Percentiles rank a stretch among this genome's conserved stretches.
These are phyloP conservation scores for Tenthredo livida DNA, from an alignment of 2,888 invertebrate genomes.

Conservation along the genomic window DNA sequence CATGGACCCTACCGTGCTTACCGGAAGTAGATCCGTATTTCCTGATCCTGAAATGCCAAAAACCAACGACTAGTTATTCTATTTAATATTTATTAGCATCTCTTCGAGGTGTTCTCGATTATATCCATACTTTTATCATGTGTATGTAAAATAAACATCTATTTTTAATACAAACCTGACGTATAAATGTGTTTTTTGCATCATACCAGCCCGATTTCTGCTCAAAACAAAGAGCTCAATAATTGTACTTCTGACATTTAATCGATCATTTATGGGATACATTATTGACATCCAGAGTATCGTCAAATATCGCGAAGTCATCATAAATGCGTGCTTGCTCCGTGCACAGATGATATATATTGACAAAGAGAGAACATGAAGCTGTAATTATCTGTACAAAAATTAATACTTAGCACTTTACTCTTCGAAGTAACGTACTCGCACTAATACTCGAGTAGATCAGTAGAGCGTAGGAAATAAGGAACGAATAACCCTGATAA, in stretches of 20 bases:
- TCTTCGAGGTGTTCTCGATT: constrained; percentile 62
- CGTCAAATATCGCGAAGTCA: background rate
- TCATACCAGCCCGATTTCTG: background rate
- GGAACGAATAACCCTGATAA: background rate
- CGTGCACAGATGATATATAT: background rate
- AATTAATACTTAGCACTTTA: background rate
- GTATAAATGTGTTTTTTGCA: constrained; percentile 2
- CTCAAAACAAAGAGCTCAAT: background rate
- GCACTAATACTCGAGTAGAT: background rate
- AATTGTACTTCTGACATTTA: background rate
- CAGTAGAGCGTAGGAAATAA: background rate
- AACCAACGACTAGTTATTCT: constrained; percentile 55
- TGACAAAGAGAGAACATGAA: background rate
- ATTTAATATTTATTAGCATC: constrained; percentile 65
- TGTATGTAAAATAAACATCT: constrained; percentile 63
- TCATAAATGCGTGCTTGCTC: background rate
- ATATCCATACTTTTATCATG: constrained; percentile 61
- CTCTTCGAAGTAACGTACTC: background rate
- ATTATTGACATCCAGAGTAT: background rate
- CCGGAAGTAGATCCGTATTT: constrained; percentile 66
- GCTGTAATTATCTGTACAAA: background rate
- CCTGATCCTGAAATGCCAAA: constrained; percentile 28
- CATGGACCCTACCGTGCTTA: constrained; percentile 76
- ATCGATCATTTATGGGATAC: background rate
- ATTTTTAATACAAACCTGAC: constrained; percentile 60